phyloP scores from a whole-genome alignment of 2,797 vertebrate genomes.

The Agapornis canus region DNA sequence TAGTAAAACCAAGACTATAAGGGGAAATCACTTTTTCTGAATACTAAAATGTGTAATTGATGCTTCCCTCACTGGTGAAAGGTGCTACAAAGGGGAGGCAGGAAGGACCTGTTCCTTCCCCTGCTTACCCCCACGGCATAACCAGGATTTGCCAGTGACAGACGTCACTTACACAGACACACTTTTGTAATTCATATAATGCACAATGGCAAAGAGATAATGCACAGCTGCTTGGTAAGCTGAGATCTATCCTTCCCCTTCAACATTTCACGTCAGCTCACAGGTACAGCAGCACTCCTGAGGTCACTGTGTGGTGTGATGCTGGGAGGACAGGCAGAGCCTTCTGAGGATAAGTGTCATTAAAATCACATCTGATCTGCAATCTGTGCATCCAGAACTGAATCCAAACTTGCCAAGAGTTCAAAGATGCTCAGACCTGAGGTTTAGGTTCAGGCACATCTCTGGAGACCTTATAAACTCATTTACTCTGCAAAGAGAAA shows the following conservation, averaged over 20 bases:
- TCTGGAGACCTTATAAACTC: neutral
- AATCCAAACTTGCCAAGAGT: constrained; percentile 3
- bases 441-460: neutral
- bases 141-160: accelerated
- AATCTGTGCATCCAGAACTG: neutral
- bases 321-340: neutral
- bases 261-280: accelerated
- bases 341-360: neutral
- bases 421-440: constrained; percentile 39
- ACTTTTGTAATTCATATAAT: neutral
- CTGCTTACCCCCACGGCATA: accelerated
- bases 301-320: accelerated
- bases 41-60: neutral
- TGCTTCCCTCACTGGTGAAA: neutral
- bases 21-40: neutral
- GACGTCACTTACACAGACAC: neutral
- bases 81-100: neutral
- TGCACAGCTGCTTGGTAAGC: neutral
- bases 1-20: neutral
- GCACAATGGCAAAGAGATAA: neutral
- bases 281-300: neutral
- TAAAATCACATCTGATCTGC: neutral
- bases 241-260: neutral
- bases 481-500: neutral
- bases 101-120: neutral